These are phyloP conservation scores for Ovis canadensis DNA, from an alignment of 2,113 vertebrate species.

Conservation along the genomic window DNA sequence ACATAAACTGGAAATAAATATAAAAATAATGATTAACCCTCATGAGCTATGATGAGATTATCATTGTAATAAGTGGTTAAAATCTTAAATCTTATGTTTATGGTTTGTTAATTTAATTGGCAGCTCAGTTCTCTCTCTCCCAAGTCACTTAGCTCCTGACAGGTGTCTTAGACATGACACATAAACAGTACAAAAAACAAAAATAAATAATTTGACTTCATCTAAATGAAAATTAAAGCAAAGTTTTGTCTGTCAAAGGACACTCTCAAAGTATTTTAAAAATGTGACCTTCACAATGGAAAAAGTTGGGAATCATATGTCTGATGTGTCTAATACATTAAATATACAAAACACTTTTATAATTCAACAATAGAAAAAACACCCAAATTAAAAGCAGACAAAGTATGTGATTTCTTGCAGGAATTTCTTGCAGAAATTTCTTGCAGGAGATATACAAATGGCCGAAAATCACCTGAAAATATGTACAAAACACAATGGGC, in stretches of 20 bases:
- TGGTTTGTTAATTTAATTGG: neutral
- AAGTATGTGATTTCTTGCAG: neutral
- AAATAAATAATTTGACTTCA: neutral
- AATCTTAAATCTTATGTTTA: neutral
- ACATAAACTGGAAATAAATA: neutral
- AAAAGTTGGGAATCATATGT: neutral
- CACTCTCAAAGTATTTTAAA: neutral
- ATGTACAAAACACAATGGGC: neutral
- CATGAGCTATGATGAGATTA: neutral
- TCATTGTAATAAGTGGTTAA: neutral
- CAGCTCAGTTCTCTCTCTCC: neutral
- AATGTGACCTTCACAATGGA: rapidly evolving
- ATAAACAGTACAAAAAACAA: neutral
- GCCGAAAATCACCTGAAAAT: neutral
- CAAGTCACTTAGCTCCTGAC: neutral
- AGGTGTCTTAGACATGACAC: neutral
- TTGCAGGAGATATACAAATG: neutral
- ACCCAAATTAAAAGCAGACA: neutral
- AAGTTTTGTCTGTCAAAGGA: neutral
- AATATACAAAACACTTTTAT: neutral
- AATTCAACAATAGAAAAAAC: neutral
- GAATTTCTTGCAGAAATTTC: neutral
- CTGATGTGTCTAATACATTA: neutral
- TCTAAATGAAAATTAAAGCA: neutral
- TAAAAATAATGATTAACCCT: neutral